Evolutionary conservation across 1,140 invertebrate species (phyloP), one percentile per base, ranked within the genome.

Genomic region (Lycorma delicatula): DNA sequence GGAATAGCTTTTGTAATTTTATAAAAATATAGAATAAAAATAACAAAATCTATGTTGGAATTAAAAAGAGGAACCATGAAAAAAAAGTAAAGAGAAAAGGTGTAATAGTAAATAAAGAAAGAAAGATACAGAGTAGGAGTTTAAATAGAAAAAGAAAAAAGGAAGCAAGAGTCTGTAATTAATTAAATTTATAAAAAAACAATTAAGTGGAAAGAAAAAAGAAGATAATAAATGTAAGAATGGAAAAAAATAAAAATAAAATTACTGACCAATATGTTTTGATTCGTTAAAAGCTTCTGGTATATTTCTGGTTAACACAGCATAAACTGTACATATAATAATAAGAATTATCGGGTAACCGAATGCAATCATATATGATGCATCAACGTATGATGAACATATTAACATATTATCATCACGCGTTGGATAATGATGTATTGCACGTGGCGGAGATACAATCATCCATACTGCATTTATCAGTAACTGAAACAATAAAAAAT

Each of bases 391-490:
- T 1, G 87, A 89, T 63, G 89, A 85, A 69, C 91, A 95, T 1
- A 93, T 89, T 7, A 95, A 79, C 60, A 93, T 80, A 72, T 93
- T 93, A 70, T 91, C 88, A 60, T 93, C 89, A 28, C 88, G 77
- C 5, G 86, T 91, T 3, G 91, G 91, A 72, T 94, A 86, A 72
- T 92, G 85, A 74, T 89, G 82, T 68, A 91, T 89, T 6, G 91
- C 90, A 63, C 79, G 79, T 0, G 91, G 88, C 3, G 91, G 91
- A 7, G 86, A 84, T 60, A 93, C 84, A 44, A 91, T 74, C 80
- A 91, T 86, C 90, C 91, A 94, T 9, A 93, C 79, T 2, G 81
- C 83, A 62, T 89, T 90, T 62, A 94, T 88, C 41, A 91, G 72
- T 36, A 93, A 83, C 85, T 89, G 54, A 34, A 52, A 59, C 11